Base-by-base conservation (phyloP, 1,140 invertebrate species). In the Kradibia gibbosae region DNA sequence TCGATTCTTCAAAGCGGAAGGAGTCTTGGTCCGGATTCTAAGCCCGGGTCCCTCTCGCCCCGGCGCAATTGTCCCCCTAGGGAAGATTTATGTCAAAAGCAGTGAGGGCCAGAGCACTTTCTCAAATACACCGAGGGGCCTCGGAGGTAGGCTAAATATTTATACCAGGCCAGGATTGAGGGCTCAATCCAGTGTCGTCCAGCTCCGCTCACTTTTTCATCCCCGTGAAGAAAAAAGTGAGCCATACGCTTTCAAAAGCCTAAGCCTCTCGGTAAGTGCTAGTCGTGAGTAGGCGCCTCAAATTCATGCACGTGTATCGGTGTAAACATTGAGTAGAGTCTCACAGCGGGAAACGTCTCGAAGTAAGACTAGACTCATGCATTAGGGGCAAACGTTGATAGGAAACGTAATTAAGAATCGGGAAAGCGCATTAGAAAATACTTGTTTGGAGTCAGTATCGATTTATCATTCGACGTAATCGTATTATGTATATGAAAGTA, bases 1-100 rank as follows among this genome's bases (percentile, higher is more conserved):
- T 70, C 83, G 85, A 87, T 86, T 87, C 86, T 87, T 87, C 85
- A 78, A 73, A 36, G 55, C 62, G 67, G 79, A 71, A 83, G 85
- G 85, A 48, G 8, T 48, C 45, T 17, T 7, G 78, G 8, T 57
- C 84, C n/a, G 8, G 45, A 48, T 79, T 80, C 78, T 36, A 73
- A 60, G 79, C 31, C 31, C 31, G 62, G 20, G 3, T 13, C 67
- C 11, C 70, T 10, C 45, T 34, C 10, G 25, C 20, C 25, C 0
- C 31, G 20, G 48, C 50, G 73, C 55, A 76, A 76, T 76, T 76
- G 45, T 76, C 73, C n/a, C 50, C 8, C 17, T 57, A 74, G 57
- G 42, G 17, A 22, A 74, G 72, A 74, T 74, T 74, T 74, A 74
- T 74, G 53, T 8, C 45, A 22, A 50, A 4, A 11, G 31, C 48